These are phyloP conservation scores for Habrosyne pyritoides DNA, from an alignment of 2,888 invertebrate species.

Conservation along the genomic window DNA sequence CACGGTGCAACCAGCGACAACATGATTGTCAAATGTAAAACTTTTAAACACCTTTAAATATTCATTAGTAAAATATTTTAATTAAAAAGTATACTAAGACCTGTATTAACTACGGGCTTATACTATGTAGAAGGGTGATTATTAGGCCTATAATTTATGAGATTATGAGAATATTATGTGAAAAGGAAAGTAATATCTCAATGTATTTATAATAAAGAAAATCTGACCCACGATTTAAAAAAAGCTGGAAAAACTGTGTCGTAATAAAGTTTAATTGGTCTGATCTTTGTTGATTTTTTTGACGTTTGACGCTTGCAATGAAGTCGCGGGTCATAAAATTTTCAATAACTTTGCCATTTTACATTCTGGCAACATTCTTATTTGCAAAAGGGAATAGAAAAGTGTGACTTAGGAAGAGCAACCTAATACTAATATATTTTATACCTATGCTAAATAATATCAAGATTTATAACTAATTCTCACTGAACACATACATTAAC, in stretches of 20 bases:
- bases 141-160: constrained; percentile 72
- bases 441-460: constrained; percentile 61
- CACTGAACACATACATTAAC: constrained; percentile 69
- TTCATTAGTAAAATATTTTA: constrained; percentile 62
- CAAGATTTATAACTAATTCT: constrained; percentile 64
- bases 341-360: background rate
- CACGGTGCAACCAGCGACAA: constrained; percentile 65
- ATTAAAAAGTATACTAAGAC: constrained; percentile 65
- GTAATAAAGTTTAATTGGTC: background rate
- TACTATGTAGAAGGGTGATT: constrained; percentile 57
- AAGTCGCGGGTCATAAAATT: background rate
- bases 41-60: constrained; percentile 49
- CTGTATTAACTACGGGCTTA: constrained; percentile 79
- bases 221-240: background rate
- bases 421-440: constrained; percentile 47
- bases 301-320: background rate
- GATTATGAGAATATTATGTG: constrained; percentile 25
- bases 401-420: constrained; percentile 44
- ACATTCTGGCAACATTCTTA: background rate
- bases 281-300: background rate
- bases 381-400: background rate
- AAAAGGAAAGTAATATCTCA: constrained; percentile 12
- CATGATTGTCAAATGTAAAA: constrained; percentile 56
- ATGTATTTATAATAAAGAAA: background rate
- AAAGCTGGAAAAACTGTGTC: background rate